phyloP scores from a whole-genome alignment of 2,797 vertebrate genomes.

The Diceros bicornis region DNA sequence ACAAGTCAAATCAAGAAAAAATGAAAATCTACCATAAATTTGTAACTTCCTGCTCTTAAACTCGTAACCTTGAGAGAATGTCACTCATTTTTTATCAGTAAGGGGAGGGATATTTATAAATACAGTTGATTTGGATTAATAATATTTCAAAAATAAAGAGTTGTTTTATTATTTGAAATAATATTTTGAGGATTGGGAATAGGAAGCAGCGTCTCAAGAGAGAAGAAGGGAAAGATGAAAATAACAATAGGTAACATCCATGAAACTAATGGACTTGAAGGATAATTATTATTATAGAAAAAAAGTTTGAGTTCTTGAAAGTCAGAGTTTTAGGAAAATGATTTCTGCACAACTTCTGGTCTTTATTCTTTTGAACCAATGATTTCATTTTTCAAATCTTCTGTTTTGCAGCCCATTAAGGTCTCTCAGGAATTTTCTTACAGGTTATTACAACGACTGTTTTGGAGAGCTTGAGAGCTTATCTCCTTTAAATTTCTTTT shows the following conservation, averaged over 20 bases:
- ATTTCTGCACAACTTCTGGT: neutral
- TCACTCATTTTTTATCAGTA: neutral
- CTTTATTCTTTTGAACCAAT: constrained; percentile 63
- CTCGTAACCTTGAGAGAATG: neutral
- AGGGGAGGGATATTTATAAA: neutral
- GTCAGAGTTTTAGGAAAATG: constrained; percentile 55
- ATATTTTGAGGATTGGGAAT: neutral
- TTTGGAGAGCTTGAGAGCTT: neutral
- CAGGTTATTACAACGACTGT: neutral
- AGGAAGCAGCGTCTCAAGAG: neutral
- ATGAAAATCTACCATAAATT: constrained; percentile 15
- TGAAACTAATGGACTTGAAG: neutral
- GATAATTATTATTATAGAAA: neutral
- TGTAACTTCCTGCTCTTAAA: neutral
- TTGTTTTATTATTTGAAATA: neutral
- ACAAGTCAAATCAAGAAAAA: constrained; percentile 28
- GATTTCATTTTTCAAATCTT: neutral
- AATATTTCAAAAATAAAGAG: constrained; percentile 46
- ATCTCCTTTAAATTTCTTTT: constrained; percentile 36
- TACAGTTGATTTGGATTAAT: neutral
- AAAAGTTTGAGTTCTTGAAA: constrained; percentile 1
- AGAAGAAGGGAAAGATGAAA: constrained; percentile 33
- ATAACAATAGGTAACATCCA: neutral
- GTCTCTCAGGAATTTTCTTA: constrained; percentile 36
- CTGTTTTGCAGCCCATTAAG: constrained; percentile 19